Percentiles rank a stretch among this genome's conserved stretches.
Evolutionary conservation across 1,140 invertebrate species (phyloP).

Genomic region (Antheraea mylitta): DNA sequence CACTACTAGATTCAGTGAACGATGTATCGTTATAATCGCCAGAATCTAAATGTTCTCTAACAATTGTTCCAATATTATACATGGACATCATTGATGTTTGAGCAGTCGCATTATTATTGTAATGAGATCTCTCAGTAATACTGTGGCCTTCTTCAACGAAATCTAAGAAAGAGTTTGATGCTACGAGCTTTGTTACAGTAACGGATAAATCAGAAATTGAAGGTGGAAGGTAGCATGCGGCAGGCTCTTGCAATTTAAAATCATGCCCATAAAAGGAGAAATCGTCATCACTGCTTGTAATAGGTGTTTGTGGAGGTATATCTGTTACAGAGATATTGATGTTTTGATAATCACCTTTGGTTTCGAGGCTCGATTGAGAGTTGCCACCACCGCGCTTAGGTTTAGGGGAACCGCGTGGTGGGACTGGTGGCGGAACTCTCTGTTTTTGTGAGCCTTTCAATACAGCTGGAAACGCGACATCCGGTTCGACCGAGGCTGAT

Average conservation of each 20-base stretch:
- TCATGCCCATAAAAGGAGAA: constrained; percentile 69
- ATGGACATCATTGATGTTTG: constrained; percentile 72
- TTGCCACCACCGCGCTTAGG: constrained; percentile 75
- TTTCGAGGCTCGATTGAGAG: constrained; percentile 58
- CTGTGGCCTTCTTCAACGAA: constrained; percentile 57
- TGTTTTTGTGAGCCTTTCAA: constrained; percentile 84
- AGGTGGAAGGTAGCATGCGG: constrained; percentile 59
- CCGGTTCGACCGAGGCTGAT: constrained; percentile 54
- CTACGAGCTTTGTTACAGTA: constrained; percentile 50
- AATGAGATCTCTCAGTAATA: constrained; percentile 47
- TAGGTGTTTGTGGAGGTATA: constrained; percentile 53
- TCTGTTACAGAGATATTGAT: constrained; percentile 60
- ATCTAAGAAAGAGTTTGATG: constrained; percentile 63
- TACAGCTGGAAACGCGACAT: constrained; percentile 85
- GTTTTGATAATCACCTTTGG: constrained; percentile 74
- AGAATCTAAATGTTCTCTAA: constrained; percentile 65
- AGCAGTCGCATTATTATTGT: constrained; percentile 53
- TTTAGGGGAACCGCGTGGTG: constrained; percentile 88
- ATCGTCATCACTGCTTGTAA: constrained; percentile 68
- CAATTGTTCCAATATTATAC: constrained; percentile 63
- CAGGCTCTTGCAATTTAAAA: constrained; percentile 59
- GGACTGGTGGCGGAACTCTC: constrained; percentile 89
- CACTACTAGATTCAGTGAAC: constrained; percentile 66
- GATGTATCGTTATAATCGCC: constrained; percentile 64
- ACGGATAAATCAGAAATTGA: constrained; percentile 60